Evolutionary conservation across 2,797 vertebrate genomes (phyloP).

Genomic region (Heliangelus exortis): DNA sequence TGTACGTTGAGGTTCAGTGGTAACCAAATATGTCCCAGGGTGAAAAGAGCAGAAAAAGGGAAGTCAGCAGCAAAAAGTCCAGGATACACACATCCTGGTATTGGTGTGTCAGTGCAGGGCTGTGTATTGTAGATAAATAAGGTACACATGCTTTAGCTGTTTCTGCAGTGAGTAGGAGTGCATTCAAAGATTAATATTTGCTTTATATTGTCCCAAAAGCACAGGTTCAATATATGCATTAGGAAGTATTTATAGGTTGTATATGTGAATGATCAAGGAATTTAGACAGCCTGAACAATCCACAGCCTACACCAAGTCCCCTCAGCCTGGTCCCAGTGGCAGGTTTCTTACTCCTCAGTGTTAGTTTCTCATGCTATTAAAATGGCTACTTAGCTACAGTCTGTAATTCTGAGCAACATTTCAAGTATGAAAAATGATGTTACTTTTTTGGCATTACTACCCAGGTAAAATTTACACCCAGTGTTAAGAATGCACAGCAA

Average conservation of each 20-base stretch:
- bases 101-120: not conserved
- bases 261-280: not conserved
- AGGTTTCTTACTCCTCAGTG: not conserved
- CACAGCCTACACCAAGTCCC: not conserved
- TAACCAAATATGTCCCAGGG: not conserved
- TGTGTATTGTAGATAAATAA: slow-evolving; percentile 6
- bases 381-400: not conserved
- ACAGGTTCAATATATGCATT: not conserved
- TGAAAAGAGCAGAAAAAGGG: not conserved
- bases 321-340: not conserved
- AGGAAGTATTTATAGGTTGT: not conserved
- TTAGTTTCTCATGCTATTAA: slow-evolving; percentile 21
- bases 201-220: not conserved
- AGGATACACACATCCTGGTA: not conserved
- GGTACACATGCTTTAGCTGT: not conserved
- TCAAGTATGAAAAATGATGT: not conserved
- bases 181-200: not conserved
- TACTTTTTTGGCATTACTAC: slow-evolving; percentile 3
- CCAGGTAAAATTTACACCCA: not conserved
- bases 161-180: not conserved
- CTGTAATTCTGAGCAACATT: not conserved
- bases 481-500: not conserved
- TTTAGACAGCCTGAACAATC: not conserved
- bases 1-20: slow-evolving; percentile 3
- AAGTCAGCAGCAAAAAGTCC: not conserved